Evolutionary conservation across 2,888 invertebrate genomes (phyloP), one percentile per base, ranked within the genome.

Genomic region (Saturnia japonica): DNA sequence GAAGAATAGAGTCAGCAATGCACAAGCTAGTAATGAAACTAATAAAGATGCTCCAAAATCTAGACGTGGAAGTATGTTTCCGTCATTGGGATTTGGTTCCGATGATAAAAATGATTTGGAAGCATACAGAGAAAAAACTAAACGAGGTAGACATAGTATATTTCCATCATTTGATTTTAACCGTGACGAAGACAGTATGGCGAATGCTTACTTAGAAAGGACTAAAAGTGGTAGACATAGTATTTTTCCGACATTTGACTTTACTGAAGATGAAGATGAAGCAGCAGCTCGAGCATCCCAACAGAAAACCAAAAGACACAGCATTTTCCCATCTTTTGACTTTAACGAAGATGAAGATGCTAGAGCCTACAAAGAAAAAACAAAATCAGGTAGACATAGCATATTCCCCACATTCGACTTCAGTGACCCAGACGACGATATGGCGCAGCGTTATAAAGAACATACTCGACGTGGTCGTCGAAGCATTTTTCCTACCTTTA

Each of bases 391-490:
- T 2, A 83, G 92, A 68, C 87, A 85, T 47, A 93, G 92, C 71
- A 91, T 92, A 74, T 92, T 93, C 73, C 93, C 93, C 22, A 86
- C 88, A 47, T 92, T 93, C 73, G 93, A 93, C 77, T 91, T 92
- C 69, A 91, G 89, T 72, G 91, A 92, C 68, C 83, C 84, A 12
- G 91, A 92, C 54, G 90, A 91, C 51, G 85, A 88, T 64, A 70
- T 71, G 45, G 83, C 88, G 11, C 87, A 83, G 72, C 85, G 84
- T 34, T 93, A 93, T 70, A 92, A 87, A 81, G 92, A 93, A 81
- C 87, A 78, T 71, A 92, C 93, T 11, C 89, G 82, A 74, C 84
- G 85, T 11, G 92, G 92, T 6, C 83, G 93, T 72, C 87, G 90
- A 70, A 93, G 93, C 70, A 92, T 93, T 75, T 93, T 93, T 70